Evolutionary conservation across 2,113 vertebrate species (phyloP).

Genomic region (Thryonomys swinderianus): DNA sequence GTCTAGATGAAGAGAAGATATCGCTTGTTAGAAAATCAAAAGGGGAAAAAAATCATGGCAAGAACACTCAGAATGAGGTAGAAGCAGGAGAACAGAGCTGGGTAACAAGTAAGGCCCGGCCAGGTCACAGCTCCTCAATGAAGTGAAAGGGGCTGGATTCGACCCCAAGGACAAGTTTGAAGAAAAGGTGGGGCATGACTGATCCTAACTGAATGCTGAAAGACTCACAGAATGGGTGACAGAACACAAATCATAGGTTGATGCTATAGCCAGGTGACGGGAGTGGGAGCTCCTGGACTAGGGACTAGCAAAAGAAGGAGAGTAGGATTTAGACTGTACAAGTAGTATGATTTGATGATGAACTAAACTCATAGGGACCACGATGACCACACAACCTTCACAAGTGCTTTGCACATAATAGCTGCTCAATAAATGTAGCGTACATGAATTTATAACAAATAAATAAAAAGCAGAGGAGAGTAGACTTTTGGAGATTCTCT

Average conservation of each 20-base stretch:
- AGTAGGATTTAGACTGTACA: background rate
- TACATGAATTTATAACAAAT: background rate
- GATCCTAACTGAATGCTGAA: background rate
- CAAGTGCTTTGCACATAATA: background rate
- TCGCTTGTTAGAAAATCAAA: background rate
- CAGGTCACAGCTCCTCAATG: background rate
- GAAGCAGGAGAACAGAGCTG: rapidly evolving
- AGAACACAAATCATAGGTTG: background rate
- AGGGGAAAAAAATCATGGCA: background rate
- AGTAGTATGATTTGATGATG: background rate
- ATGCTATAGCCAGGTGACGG: background rate
- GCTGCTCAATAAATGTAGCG: background rate
- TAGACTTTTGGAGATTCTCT: background rate
- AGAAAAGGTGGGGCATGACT: background rate
- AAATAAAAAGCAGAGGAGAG: background rate
- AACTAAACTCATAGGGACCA: background rate
- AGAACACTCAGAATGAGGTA: background rate
- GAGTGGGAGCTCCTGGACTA: background rate
- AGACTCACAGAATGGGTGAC: background rate
- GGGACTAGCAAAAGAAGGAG: background rate
- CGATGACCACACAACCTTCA: background rate
- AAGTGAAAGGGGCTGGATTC: background rate
- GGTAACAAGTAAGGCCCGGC: background rate
- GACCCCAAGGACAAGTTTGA: background rate
- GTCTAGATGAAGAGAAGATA: background rate